A percentile compares a stretch with the other conserved stretches of the same genome.
These are phyloP conservation scores for Ephestia elutella DNA, from an alignment of 1,140 invertebrate genomes.

Conservation along the genomic window DNA sequence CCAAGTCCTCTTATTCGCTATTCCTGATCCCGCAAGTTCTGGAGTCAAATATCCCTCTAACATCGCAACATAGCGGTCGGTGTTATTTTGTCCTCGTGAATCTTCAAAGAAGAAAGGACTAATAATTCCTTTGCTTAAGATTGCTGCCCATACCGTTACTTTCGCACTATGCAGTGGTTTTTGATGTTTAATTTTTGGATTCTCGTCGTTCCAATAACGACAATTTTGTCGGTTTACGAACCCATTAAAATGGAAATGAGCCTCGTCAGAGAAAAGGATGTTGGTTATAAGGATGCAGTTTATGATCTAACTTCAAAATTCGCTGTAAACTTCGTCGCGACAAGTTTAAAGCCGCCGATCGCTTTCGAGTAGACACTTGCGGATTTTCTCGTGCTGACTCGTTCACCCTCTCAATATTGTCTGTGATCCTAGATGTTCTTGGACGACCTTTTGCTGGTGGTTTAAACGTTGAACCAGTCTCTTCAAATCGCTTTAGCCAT, in stretches of 20 bases:
- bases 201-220: too few relatives aligned
- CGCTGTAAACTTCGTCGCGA: slow-evolving; percentile 19
- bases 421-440: slow-evolving; percentile 15
- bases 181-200: too few relatives aligned
- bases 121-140: slow-evolving; percentile 11
- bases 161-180: too few relatives aligned
- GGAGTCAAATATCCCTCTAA: not conserved
- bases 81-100: too few relatives aligned
- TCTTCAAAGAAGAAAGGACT: too few relatives aligned
- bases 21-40: not conserved
- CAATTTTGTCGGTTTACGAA: too few relatives aligned
- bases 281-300: slow-evolving; percentile 23
- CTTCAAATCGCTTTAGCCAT: slow-evolving; percentile 6
- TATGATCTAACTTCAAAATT: slow-evolving; percentile 15
- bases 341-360: slow-evolving; percentile 16
- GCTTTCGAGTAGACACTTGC: slow-evolving; percentile 22
- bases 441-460: slow-evolving; percentile 11
- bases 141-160: slow-evolving; percentile 20
- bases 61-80: too few relatives aligned
- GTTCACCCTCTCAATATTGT: slow-evolving; percentile 20
- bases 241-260: too few relatives aligned
- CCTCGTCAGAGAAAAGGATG: too few relatives aligned
- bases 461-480: slow-evolving; percentile 6
- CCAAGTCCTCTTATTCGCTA: slow-evolving; percentile 11
- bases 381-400: slow-evolving; percentile 26